Evolutionary conservation across 2,113 vertebrate species (phyloP).

Genomic region (Nothoprocta pentlandii): DNA sequence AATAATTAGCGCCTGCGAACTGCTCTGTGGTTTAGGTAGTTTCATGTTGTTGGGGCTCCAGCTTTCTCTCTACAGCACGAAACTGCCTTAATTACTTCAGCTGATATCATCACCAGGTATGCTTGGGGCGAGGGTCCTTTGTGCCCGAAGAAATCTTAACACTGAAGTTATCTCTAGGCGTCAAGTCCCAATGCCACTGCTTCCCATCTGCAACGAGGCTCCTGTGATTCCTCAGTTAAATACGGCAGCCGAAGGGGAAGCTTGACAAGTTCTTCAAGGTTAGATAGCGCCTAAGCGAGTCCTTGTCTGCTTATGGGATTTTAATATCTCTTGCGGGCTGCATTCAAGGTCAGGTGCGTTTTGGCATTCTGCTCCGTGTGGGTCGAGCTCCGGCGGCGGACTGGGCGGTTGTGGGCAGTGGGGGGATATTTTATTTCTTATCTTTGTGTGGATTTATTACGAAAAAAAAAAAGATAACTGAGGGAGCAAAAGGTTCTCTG

Average conservation of each 20-base stretch:
- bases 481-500: background rate
- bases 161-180: slow-evolving; percentile 48
- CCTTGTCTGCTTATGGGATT: slow-evolving; percentile 50
- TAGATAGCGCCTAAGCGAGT: slow-evolving; percentile 42
- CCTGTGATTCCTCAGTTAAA: slow-evolving; percentile 55
- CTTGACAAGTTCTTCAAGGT: slow-evolving; percentile 63
- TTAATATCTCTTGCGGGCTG: slow-evolving; percentile 45
- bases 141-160: slow-evolving; percentile 55
- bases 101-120: slow-evolving; percentile 87
- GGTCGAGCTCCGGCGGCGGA: background rate
- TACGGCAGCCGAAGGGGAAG: slow-evolving; percentile 48
- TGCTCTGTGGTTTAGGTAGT: slow-evolving; percentile 99
- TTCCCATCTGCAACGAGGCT: slow-evolving; percentile 50
- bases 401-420: background rate
- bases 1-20: slow-evolving; percentile 81
- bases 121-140: slow-evolving; percentile 62
- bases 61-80: slow-evolving; percentile 96
- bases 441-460: slow-evolving; percentile 2
- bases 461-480: background rate
- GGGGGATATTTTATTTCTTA: background rate
- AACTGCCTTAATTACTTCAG: slow-evolving; percentile 98
- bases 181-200: slow-evolving; percentile 75
- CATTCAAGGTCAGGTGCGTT: slow-evolving; percentile 84
- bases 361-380: background rate
- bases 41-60: slow-evolving; percentile 99